These are phyloP conservation scores for Sweltsa coloradensis DNA, from an alignment of 1,140 invertebrate genomes.

Conservation along the genomic window DNA sequence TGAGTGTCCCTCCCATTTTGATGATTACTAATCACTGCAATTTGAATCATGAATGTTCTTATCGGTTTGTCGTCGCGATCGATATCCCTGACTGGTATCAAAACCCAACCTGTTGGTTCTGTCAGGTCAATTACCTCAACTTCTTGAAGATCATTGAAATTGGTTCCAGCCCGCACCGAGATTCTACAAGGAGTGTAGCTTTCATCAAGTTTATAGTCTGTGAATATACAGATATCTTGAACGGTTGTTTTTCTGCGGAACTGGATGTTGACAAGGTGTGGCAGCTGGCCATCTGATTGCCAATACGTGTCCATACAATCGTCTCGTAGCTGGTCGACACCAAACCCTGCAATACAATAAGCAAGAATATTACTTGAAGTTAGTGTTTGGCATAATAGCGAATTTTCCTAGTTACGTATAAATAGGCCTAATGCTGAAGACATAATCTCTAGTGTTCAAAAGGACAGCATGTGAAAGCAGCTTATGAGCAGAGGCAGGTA, in stretches of 20 bases:
- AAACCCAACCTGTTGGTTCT: conserved; percentile 93
- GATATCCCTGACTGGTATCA: conserved; percentile 82
- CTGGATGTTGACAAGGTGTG: conserved; percentile 96
- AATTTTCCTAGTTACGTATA: not conserved
- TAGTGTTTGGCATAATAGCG: not conserved
- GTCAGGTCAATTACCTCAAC: conserved; percentile 88
- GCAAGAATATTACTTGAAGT: not conserved
- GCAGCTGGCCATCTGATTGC: conserved; percentile 97
- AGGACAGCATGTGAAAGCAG: too few relatives aligned
- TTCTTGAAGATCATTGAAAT: conserved; percentile 97
- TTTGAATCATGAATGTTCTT: conserved; percentile 92
- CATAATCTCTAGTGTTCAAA: too few relatives aligned
- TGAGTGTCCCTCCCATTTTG: conserved; percentile 98
- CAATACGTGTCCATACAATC: conserved; percentile 95
- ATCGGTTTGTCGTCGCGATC: conserved; percentile 78
- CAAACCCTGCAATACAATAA: conserved; percentile 60
- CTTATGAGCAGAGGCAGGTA: too few relatives aligned
- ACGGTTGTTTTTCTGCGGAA: conserved; percentile 94
- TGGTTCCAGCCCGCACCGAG: conserved; percentile 86
- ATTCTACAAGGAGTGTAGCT: conserved; percentile 97
- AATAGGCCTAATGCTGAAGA: too few relatives aligned
- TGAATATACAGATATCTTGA: conserved; percentile 91
- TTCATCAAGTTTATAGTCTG: conserved; percentile 96
- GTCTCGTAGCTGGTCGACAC: conserved; percentile 91
- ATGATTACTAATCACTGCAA: conserved; percentile 95